These are phyloP conservation scores for Physeter macrocephalus DNA, from an alignment of 2,113 vertebrate species.

Conservation along the genomic window DNA sequence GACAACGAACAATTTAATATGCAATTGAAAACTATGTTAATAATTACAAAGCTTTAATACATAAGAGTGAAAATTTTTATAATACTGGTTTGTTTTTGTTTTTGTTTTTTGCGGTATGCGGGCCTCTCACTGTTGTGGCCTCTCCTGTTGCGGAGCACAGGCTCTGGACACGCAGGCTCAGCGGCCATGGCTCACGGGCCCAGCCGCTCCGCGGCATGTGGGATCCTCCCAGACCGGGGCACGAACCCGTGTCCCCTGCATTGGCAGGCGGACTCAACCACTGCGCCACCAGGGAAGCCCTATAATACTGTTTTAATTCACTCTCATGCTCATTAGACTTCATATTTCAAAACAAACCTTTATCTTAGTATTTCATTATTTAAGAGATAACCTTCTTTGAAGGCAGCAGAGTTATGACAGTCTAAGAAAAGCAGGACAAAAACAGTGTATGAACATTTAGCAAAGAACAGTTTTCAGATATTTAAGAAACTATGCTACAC, in stretches of 20 bases:
- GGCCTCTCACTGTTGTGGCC: no score
- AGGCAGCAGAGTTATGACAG: neutral
- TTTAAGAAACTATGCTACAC: neutral
- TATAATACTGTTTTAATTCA: neutral
- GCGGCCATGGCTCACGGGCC: no score
- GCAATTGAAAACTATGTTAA: neutral
- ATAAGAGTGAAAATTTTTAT: neutral
- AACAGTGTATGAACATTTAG: neutral
- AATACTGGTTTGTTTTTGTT: no score
- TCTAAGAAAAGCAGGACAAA: neutral
- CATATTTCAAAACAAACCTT: slow-evolving; percentile 15
- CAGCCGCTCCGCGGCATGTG: no score
- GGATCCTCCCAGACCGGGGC: no score
- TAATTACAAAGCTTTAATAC: neutral
- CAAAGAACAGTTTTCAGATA: neutral
- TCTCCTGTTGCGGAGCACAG: no score
- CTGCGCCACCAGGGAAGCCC: no score
- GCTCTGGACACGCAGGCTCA: no score
- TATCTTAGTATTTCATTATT: neutral
- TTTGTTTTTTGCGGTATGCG: no score
- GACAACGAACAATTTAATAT: neutral
- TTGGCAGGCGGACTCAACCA: no score
- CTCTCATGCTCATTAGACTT: neutral
- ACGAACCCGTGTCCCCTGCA: no score
- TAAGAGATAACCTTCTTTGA: neutral